Base-by-base conservation (phyloP, 2,113 vertebrate species). In the Aegypius monachus region DNA sequence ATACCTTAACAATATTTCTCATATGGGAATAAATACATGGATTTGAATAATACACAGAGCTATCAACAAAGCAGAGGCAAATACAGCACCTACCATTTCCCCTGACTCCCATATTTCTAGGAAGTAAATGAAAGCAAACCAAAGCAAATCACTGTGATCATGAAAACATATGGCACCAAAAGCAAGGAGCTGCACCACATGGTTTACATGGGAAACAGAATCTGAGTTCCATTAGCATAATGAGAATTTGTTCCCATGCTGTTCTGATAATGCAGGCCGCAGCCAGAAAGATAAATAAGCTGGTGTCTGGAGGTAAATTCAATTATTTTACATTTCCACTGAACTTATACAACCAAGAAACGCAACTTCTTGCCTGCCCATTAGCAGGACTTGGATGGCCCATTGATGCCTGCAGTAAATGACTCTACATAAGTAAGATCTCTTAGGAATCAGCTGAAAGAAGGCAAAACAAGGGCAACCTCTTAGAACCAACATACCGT, bases 111-210 rank as follows among this genome's bases (percentile, higher is more conserved):
- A 67, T 95, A 92, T 94, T 96, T 97, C 80, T 81, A 90, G 63
- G 67, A 93, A 14, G 89, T 87, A 95, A 97, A 95, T 93, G 79
- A 94, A 96, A 96, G 70, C 29, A 91, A 96, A 95, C 92, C 83
- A 92, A 84, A 95, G 74, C 66, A 95, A 96, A 96, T 96, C 80
- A 82, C 83, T 86, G 82, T 84, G 85, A 91, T 95, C 91, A 86
- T 96, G 95, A 97, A 97, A 96, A 92, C 89, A 74, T 91, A 90
- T 65, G 93, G 88, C 86, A 93, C 45, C 79, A 77, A 86, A 95
- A 96, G 66, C 71, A 92, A 92, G 72, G 53, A 95, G 62, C 53
- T 88, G 55, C 27, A 95, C 48, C 62, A 47, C 90, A 62, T 50
- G 81, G 71, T 47, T 95, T 90, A 94, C 73, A 70, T 45, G 88